Base-by-base conservation (phyloP, 1,140 invertebrate genomes). In the Andricus grossulariae region DNA sequence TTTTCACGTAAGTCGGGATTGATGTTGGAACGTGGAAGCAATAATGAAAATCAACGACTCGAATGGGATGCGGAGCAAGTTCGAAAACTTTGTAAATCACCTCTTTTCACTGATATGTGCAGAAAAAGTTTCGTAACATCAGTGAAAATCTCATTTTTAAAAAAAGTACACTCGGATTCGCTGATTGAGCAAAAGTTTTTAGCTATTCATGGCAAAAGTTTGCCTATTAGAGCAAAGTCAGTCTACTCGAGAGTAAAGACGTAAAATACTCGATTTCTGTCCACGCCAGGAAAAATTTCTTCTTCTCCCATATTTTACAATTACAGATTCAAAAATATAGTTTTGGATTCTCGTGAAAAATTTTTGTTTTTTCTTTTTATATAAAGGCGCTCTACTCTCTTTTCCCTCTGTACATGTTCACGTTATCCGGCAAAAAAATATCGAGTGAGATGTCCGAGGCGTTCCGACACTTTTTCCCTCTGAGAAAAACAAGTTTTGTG, bases 351-450 rank as follows among this genome's bases (percentile, higher is more conserved):
- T 39, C 60, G 25, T 66, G 60, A 39, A 66, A 66, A 66, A 66
- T 57, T n/a, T 75, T 72, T n/a, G 71, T 50, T 54, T 25, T 80
- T 49, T 73, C n/a, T 76, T 51, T 18, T 39, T 70, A 73, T 77
- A 80, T 77, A 80, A 80, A 77, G 72, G 77, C 50, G 15, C 73
- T 80, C 72, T 39, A 73, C 54, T 76, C 71, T 80, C 76, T 77
- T 80, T 77, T 70, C 50, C 72, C 66, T 77, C 76, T 79, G 75
- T 72, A 80, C 76, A 80, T 73, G 45, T 77, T 76, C 50, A 13
- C 73, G 57, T 77, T 55, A 72, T 66, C 60, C 60, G 60, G 32
- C 25, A 66, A 66, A 45, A 66, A 66, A 39, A 66, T 66, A 66
- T 66, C 60, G 32, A 66, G 57, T 66, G 57, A 66, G 21, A 66